Evolutionary conservation across 1,140 invertebrate species (phyloP), one percentile per base, ranked within the genome.

Genomic region (Drosophila sp.): DNA sequence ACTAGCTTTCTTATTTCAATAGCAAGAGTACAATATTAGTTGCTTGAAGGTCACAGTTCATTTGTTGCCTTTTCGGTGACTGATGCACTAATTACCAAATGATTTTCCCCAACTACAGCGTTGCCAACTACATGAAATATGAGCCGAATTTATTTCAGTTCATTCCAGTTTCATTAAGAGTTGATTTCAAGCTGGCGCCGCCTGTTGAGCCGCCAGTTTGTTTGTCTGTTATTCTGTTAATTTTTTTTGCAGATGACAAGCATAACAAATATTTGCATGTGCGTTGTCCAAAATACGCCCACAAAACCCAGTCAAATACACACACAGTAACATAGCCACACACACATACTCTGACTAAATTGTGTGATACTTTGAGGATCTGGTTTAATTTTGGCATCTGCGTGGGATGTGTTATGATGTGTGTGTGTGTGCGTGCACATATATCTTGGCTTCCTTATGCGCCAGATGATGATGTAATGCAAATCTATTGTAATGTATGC

Each of bases 401-500:
- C 29, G 53, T 58, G 53, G 62, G 70, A 14, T 43, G 48, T n/a
- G 16, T 4, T 18, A n/a, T 25, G 25, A 7, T 36, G 7, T n/a
- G 7, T 36, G 34, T 7, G 7, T 36, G 8, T 38, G 36, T 43
- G n/a, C 2, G 13, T 14, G 16, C 0, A 11, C 9, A 51, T 11
- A 72, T 67, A 59, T 54, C 69, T 66, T 51, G 40, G 36, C 38
- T 27, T 69, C 41, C 65, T 50, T 27, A 45, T 46, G 43, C 8
- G n/a, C 27, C 27, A 46, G 27, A 34, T 76, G 27, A 34, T 76
- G 40, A 78, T 75, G 70, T 76, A 70, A 82, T 76, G 65, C 76
- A 87, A 89, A 87, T 87, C 76, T 89, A 87, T 82, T 78, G 78
- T 87, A 87, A 87, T 87, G 43, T 89, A 87, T 89, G 79, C 83